Base-by-base conservation (phyloP, 2,113 vertebrate genomes). In the Grammomys surdaster region DNA sequence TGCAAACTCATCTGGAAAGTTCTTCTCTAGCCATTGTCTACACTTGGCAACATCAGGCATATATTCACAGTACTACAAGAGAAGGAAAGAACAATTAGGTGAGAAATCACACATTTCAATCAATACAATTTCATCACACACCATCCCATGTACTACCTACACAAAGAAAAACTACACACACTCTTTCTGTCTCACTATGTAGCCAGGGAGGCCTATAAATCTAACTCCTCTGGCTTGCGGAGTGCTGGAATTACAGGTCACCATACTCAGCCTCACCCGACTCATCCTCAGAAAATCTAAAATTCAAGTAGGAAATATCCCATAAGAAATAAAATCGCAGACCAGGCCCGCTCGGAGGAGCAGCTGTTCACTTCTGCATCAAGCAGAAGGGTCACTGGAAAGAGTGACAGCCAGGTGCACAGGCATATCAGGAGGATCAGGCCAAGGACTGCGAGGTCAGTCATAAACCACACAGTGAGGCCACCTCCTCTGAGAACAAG, bases 11-110 rank as follows among this genome's bases (percentile, higher is more conserved):
- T 99, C 99, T 93, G 99, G 99, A 96, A 99, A 99, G 98, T 99
- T 99, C 98, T 99, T 99, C 99, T 99, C 99, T 97, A 99, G 98
- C 99, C 99, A 99, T 20, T 99, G 99, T 97, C 99, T 99, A 98
- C 99, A 99, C 98, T 99, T 99, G 97, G 99, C 98, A 43, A 99
- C 99, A 98, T 99, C 99, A 20, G 99, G 99, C 99, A 99, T 99
- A 96, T 99, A 99, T 98, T 99, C 99, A 80, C 99, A 99, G 98
- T 99, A 99, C 99, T 99, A 93, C n/a, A 58, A 65, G 89, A 94
- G 63, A 51, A 67, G 84, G 75, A 82, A 94, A 95, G 95, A 98
- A 51, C 48, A 94, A 86, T 0, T 58, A 22, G 87, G 86, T 95
- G 81, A 96, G 70, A 63, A 84, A 65, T 19, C 82, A 65, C 43